Evolutionary conservation across 2,113 vertebrate species (phyloP), one percentile per base, ranked within the genome.

Genomic region (Morone chrysops): DNA sequence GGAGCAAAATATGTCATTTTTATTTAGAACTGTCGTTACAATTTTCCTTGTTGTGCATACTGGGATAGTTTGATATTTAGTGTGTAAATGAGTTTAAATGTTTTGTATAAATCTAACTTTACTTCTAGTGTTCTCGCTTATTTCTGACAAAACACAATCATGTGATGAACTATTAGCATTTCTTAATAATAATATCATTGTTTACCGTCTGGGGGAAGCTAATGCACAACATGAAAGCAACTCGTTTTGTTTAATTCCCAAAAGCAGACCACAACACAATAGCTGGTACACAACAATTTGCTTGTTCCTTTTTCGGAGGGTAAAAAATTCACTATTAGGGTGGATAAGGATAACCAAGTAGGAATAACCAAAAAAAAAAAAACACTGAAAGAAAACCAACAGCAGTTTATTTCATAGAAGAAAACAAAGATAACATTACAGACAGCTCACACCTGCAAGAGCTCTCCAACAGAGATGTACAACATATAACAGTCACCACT

Each of bases 401-500:
- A 45, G 13, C 10, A 11, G 40, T 31, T 56, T 61, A 38, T 75
- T 12, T 36, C 25, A 77, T 20, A 60, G 22, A 20, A 75, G 31
- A 57, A 59, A 72, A 68, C 48, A 79, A 62, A 71, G 31, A 67
- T 2, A 66, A 78, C 14, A 45, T 45, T 53, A 18, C 40, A 74
- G 61, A 61, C 68, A 75, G 53, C 25, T 81, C 63, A 60, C 22
- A 66, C 61, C 40, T 57, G 22, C 40, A 67, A 56, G 40, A 68
- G 9, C 41, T 50, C 14, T 56, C 40, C 45, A 59, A 22, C 62
- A 80, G 75, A 78, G 56, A 57, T 25, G 8, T 17, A 8, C 75
- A 83, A 48, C 47, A 41, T 78, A 61, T 66, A 76, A 65, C 43
- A 63, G 70, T 71, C 38, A 59, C 50, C 78, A 66, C 59, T 5